Conservation (phyloP, 2,113 vertebrate species). For the Zapus hudsonius region DNA sequence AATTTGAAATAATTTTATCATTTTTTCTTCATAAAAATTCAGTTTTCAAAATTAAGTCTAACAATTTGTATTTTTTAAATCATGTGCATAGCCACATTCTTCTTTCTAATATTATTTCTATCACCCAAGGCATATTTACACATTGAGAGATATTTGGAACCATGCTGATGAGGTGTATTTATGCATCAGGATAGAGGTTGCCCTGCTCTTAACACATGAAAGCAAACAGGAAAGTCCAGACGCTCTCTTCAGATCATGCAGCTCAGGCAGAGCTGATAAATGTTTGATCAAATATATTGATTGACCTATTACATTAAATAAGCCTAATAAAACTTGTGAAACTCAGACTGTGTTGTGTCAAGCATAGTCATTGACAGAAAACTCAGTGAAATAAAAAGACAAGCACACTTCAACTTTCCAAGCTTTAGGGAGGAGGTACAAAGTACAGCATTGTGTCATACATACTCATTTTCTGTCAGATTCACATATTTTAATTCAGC, state of each 20-base stretch:
- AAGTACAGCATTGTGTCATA: not conserved
- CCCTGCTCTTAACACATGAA: not conserved
- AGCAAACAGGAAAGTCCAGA: not conserved
- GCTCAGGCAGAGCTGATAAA: not conserved
- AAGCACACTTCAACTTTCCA: not conserved
- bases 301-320: not conserved
- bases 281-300: constrained; percentile 1
- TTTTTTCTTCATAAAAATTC: constrained; percentile 20
- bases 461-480: not conserved
- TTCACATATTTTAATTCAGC: not conserved
- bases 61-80: constrained; percentile 33
- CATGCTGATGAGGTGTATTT: not conserved
- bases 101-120: constrained; percentile 6
- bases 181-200: not conserved
- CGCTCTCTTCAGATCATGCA: not conserved
- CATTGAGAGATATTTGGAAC: not conserved
- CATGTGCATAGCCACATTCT: not conserved
- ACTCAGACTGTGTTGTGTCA: not conserved
- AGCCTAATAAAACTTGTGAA: not conserved
- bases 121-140: not conserved
- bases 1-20: not conserved
- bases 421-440: not conserved
- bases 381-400: not conserved
- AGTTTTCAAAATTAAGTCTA: constrained; percentile 9
- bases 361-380: not conserved